phyloP scores from a whole-genome alignment of 2,888 invertebrate species.

The Onthophagus sagittarius region DNA sequence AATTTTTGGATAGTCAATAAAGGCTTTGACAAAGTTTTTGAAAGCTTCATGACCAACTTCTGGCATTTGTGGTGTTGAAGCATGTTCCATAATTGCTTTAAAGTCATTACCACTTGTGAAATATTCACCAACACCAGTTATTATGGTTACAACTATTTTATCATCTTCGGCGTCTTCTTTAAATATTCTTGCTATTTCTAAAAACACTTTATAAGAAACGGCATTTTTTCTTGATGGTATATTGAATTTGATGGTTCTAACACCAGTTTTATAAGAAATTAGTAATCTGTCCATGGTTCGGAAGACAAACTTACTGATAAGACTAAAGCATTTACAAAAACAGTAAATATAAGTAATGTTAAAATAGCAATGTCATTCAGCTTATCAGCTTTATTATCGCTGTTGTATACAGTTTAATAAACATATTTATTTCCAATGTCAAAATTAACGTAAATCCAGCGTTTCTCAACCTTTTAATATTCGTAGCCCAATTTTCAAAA shows the following conservation, averaged over 20 bases:
- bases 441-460: too few relatives aligned
- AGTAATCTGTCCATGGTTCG: slow-evolving; percentile 17
- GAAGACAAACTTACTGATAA: too few relatives aligned
- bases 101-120: slow-evolving; percentile 83
- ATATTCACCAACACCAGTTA: slow-evolving; percentile 43
- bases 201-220: slow-evolving; percentile 47
- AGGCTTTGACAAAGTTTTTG: slow-evolving; percentile 42
- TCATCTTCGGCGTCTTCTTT: too few relatives aligned
- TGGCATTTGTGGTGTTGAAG: not conserved
- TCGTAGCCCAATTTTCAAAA: too few relatives aligned
- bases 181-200: too few relatives aligned
- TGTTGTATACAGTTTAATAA: too few relatives aligned
- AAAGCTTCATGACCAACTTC: slow-evolving; percentile 57
- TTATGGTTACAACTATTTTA: not conserved
- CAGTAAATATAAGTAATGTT: not conserved
- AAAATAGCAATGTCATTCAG: not conserved
- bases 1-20: slow-evolving; percentile 86
- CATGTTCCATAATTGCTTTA: slow-evolving; percentile 13
- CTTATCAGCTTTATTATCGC: not conserved
- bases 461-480: too few relatives aligned
- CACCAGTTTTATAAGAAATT: slow-evolving; percentile 42
- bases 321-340: too few relatives aligned
- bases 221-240: slow-evolving; percentile 81
- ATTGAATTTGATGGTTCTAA: slow-evolving; percentile 66
- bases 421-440: too few relatives aligned